Evolutionary conservation across 2,888 invertebrate genomes (phyloP).

Genomic region (Neoascia interrupta): DNA sequence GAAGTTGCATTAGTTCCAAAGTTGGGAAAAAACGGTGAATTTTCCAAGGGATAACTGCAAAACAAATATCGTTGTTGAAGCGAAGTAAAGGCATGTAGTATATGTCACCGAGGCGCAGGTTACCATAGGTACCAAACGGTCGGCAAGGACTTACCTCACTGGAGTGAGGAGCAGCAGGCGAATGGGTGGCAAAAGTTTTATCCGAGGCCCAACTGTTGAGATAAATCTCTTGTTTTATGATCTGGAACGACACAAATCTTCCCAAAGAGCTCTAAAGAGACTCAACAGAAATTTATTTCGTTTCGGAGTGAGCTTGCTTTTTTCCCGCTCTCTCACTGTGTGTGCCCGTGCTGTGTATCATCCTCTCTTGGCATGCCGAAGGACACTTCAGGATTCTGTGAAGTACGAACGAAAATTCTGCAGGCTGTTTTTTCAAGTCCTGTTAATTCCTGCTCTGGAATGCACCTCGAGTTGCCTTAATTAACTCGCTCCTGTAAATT

Average conservation of each 20-base stretch:
- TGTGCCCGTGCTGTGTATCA: not conserved
- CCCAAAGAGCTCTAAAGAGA: conserved; percentile 69
- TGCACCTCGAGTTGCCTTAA: conserved; percentile 41
- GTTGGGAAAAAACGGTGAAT: conserved; percentile 66
- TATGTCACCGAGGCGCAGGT: conserved; percentile 33
- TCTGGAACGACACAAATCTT: conserved; percentile 70
- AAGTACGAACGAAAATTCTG: conserved; percentile 44
- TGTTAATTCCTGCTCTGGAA: conserved; percentile 45
- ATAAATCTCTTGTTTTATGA: conserved; percentile 70
- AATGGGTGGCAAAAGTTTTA: conserved; percentile 54
- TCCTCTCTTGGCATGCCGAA: conserved; percentile 35
- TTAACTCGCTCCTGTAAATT: conserved; percentile 40
- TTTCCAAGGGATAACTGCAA: conserved; percentile 37
- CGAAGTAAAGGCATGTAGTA: conserved; percentile 5
- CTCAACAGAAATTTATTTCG: conserved; percentile 69
- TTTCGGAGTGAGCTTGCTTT: conserved; percentile 51
- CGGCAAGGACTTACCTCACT: conserved; percentile 51
- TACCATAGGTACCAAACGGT: conserved; percentile 40
- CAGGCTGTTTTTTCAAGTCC: conserved; percentile 31
- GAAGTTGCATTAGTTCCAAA: conserved; percentile 53
- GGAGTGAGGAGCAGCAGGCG: conserved; percentile 6
- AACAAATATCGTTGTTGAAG: conserved; percentile 31
- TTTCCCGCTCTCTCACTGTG: conserved; percentile 1
- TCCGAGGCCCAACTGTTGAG: conserved; percentile 66
- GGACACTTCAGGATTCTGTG: conserved; percentile 39